phyloP scores from a whole-genome alignment of 2,113 vertebrate species.

The Lampris incognitus region DNA sequence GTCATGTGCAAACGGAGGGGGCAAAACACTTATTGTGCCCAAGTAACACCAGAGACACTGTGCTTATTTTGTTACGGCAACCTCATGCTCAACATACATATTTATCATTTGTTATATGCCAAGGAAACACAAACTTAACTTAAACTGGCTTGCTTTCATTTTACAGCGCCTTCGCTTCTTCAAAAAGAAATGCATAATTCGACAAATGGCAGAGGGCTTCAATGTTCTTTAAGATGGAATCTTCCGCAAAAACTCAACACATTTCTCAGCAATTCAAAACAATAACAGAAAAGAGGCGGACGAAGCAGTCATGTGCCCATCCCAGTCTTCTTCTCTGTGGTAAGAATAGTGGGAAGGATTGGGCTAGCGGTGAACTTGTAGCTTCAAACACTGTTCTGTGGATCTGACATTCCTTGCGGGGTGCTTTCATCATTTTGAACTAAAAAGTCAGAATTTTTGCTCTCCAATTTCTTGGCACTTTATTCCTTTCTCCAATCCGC shows the following conservation, averaged over 20 bases:
- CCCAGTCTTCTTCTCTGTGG: conserved; percentile 5
- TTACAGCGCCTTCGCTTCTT: conserved; percentile 7
- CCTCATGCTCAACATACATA: conserved; percentile 2
- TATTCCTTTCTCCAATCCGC: background rate
- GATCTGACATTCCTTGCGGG: no score
- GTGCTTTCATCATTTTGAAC: no score
- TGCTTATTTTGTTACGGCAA: conserved; percentile 40
- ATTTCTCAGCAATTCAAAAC: conserved; percentile 26
- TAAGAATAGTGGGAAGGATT: background rate
- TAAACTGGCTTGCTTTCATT: conserved; percentile 26
- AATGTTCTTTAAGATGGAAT: conserved; percentile 1
- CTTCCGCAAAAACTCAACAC: no score
- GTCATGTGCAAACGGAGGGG: conserved; percentile 62
- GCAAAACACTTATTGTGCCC: conserved; percentile 42
- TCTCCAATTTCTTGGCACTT: background rate
- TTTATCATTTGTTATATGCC: conserved; percentile 26
- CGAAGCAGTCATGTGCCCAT: conserved; percentile 1
- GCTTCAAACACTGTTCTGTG: no score
- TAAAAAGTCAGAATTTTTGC: background rate
- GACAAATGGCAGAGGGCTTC: conserved; percentile 18
- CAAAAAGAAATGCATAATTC: background rate
- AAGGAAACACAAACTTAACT: background rate
- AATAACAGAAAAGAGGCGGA: conserved; percentile 3
- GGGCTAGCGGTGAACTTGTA: background rate
- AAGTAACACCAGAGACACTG: conserved; percentile 26